These are phyloP conservation scores for Sturmia bella DNA, from an alignment of 2,888 invertebrate species.

Conservation along the genomic window DNA sequence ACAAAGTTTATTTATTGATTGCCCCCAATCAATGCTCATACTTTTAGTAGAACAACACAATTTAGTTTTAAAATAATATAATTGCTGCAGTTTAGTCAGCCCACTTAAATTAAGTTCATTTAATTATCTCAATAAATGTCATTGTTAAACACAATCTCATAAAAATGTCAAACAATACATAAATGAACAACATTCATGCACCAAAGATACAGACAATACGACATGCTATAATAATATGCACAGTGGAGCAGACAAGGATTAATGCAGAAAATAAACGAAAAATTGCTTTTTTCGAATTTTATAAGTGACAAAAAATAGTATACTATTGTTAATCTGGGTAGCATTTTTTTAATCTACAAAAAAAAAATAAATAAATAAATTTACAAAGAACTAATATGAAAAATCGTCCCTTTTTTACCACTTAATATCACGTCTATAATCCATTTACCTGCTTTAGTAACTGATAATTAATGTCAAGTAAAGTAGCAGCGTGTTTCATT, in stretches of 20 bases:
- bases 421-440: too few relatives aligned
- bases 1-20: slow-evolving; percentile 17
- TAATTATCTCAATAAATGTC: slow-evolving; percentile 67
- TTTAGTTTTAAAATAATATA: slow-evolving; percentile 21
- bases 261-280: too few relatives aligned
- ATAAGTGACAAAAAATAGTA: too few relatives aligned
- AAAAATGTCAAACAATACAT: slow-evolving; percentile 61
- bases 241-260: slow-evolving; percentile 7
- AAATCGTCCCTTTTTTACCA: too few relatives aligned
- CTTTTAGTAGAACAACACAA: slow-evolving; percentile 18
- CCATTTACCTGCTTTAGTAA: too few relatives aligned
- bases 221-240: slow-evolving; percentile 2
- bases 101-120: slow-evolving; percentile 62
- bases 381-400: too few relatives aligned
- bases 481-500: too few relatives aligned
- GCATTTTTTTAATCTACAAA: too few relatives aligned
- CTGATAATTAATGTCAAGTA: too few relatives aligned
- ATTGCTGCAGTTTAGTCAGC: slow-evolving; percentile 14
- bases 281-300: too few relatives aligned
- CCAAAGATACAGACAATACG: slow-evolving; percentile 13
- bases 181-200: slow-evolving; percentile 57
- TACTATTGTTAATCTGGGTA: too few relatives aligned
- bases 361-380: too few relatives aligned
- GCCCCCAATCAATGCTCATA: slow-evolving; percentile 16
- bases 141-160: slow-evolving; percentile 64